phyloP scores from a whole-genome alignment of 2,797 vertebrate genomes.

The Esox lucius region DNA sequence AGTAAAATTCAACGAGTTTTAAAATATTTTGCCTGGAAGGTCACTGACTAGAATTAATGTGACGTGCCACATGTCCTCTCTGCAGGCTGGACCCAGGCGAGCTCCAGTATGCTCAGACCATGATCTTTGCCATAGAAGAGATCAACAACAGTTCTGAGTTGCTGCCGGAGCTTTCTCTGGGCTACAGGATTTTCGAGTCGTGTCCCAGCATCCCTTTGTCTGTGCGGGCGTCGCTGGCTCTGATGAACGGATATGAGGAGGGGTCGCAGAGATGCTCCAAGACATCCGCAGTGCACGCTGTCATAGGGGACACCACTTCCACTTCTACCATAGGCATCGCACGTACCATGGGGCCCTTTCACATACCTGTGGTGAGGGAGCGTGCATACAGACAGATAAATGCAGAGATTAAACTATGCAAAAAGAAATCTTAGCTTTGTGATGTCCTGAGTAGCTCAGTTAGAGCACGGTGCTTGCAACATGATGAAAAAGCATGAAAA shows the following conservation, averaged over 20 bases:
- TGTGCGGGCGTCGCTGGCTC: constrained; percentile 72
- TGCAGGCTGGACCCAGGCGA: constrained; percentile 74
- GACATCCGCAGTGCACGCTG: constrained; percentile 67
- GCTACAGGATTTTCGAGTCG: constrained; percentile 77
- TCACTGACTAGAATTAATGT: neutral
- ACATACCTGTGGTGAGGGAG: constrained; percentile 75
- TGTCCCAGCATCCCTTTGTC: constrained; percentile 76
- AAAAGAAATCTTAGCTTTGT: neutral
- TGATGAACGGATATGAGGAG: constrained; percentile 69
- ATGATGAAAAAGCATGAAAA: no score
- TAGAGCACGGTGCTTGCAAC: no score
- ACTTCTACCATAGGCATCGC: constrained; percentile 79
- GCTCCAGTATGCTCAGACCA: constrained; percentile 76
- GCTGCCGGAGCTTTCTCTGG: constrained; percentile 67
- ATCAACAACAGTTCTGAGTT: constrained; percentile 78
- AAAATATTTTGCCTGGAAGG: neutral
- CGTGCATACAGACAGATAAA: neutral
- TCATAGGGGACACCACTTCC: constrained; percentile 79
- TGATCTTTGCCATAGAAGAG: constrained; percentile 79
- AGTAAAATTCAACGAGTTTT: neutral
- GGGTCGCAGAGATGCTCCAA: constrained; percentile 53
- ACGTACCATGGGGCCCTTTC: constrained; percentile 74
- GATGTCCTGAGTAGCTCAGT: no score
- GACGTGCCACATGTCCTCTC: neutral
- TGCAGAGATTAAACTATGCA: neutral